Percentiles rank a stretch among this genome's conserved stretches.
Evolutionary conservation across 1,140 invertebrate genomes (phyloP).

Genomic region (Danaus plexippus): DNA sequence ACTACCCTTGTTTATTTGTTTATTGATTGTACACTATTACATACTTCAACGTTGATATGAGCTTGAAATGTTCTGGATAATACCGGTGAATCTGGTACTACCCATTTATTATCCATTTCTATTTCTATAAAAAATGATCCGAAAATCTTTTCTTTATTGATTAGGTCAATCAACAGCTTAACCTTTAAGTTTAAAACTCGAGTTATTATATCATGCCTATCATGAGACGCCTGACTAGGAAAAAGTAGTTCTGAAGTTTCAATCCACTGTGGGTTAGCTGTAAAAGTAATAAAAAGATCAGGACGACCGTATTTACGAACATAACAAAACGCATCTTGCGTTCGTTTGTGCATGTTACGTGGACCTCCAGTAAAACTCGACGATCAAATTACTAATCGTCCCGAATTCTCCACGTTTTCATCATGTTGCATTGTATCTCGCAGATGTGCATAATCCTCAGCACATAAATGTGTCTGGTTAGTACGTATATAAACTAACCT

Average conservation of each 20-base stretch:
- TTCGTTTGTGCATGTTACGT: conserved; percentile 6
- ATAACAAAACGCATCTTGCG: conserved; percentile 5
- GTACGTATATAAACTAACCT: conserved; percentile 11
- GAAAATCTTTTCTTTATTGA: conserved; percentile 4
- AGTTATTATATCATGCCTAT: conserved; percentile 7
- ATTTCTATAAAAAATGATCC: background rate
- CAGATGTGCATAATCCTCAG: conserved; percentile 3
- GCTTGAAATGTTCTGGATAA: no score
- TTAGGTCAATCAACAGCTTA: background rate
- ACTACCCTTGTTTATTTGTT: no score
- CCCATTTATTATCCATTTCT: no score
- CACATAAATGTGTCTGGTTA: background rate
- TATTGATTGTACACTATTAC: no score
- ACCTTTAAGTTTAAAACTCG: conserved; percentile 8
- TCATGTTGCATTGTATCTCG: conserved; percentile 5
- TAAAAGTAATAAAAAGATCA: conserved; percentile 10
- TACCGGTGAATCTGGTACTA: no score
- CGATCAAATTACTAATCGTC: conserved; percentile 8
- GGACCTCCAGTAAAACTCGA: conserved; percentile 9
- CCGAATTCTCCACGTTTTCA: background rate
- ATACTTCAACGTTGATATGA: no score
- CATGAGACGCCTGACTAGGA: background rate
- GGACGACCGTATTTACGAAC: conserved; percentile 9
- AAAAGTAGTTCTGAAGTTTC: conserved; percentile 6
- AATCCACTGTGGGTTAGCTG: conserved; percentile 8